Conservation (phyloP, 2,888 invertebrate species). For the Eilema sororculum region DNA sequence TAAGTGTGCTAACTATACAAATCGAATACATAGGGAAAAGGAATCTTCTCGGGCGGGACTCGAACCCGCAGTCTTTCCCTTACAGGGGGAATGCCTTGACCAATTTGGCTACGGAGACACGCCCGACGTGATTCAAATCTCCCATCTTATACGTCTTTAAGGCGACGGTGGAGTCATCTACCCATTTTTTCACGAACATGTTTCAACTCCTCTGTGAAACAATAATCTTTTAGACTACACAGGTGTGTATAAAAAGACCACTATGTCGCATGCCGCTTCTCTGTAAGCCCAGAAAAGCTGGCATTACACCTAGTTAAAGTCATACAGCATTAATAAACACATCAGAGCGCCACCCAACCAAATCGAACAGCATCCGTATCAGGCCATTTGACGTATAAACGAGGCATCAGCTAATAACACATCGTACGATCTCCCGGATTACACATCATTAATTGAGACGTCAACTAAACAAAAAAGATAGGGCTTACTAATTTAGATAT, state of each 20-base stretch:
- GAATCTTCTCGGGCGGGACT: too few species aligned
- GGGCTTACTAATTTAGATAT: constrained; percentile 52
- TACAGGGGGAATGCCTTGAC: too few species aligned
- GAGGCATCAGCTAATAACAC: constrained; percentile 50
- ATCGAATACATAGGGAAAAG: too few species aligned
- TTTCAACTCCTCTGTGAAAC: not conserved
- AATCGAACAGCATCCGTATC: constrained; percentile 35
- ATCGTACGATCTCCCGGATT: constrained; percentile 41
- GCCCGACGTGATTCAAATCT: too few species aligned
- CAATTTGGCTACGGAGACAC: too few species aligned
- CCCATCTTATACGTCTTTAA: too few species aligned
- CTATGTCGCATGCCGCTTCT: not conserved
- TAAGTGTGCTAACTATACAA: too few species aligned
- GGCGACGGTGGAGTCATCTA: too few species aligned
- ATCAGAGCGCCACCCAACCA: constrained; percentile 44
- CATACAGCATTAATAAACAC: constrained; percentile 44
- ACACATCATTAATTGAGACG: constrained; percentile 54
- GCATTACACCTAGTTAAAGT: constrained; percentile 21
- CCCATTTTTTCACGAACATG: too few species aligned
- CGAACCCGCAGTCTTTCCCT: too few species aligned
- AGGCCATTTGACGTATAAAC: constrained; percentile 45
- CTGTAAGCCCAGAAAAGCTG: not conserved
- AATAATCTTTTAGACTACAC: not conserved
- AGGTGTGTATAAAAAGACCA: not conserved
- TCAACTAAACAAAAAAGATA: constrained; percentile 49